Evolutionary conservation across 2,888 invertebrate species (phyloP).

Genomic region (Xestia sexstrigata): DNA sequence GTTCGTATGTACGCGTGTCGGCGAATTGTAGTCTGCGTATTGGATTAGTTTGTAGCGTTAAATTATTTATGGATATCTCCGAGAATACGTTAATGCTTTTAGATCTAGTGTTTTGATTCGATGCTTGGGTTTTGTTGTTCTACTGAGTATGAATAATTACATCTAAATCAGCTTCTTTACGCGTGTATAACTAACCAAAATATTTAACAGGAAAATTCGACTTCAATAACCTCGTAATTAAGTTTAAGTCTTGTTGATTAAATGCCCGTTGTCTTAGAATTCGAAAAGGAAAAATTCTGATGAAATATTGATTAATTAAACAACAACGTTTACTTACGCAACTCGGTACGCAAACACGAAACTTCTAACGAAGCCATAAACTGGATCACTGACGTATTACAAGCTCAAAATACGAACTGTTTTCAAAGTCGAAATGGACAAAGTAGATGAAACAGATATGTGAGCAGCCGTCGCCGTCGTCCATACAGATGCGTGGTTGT

Average conservation of each 20-base stretch:
- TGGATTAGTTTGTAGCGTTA: conserved; percentile 62
- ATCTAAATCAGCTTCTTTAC: conserved; percentile 30
- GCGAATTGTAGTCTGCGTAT: conserved; percentile 53
- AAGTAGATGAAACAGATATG: conserved; percentile 52
- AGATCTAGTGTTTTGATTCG: conserved; percentile 50
- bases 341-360: conserved; percentile 34
- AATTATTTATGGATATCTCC: conserved; percentile 69
- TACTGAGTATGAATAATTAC: conserved; percentile 57
- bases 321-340: conserved; percentile 42
- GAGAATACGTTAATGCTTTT: conserved; percentile 60
- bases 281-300: conserved; percentile 43
- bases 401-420: conserved; percentile 9
- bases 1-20: conserved; percentile 25
- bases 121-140: conserved; percentile 48
- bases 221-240: conserved; percentile 22
- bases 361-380: conserved; percentile 32
- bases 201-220: conserved; percentile 17
- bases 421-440: conserved; percentile 25
- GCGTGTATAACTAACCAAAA: conserved; percentile 24
- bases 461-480: conserved; percentile 55
- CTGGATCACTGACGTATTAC: conserved; percentile 18
- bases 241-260: conserved; percentile 30
- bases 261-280: conserved; percentile 41
- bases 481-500: conserved; percentile 68
- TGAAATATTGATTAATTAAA: conserved; percentile 46